phyloP scores from a whole-genome alignment of 2,888 invertebrate genomes.

The Abrostola tripartita region DNA sequence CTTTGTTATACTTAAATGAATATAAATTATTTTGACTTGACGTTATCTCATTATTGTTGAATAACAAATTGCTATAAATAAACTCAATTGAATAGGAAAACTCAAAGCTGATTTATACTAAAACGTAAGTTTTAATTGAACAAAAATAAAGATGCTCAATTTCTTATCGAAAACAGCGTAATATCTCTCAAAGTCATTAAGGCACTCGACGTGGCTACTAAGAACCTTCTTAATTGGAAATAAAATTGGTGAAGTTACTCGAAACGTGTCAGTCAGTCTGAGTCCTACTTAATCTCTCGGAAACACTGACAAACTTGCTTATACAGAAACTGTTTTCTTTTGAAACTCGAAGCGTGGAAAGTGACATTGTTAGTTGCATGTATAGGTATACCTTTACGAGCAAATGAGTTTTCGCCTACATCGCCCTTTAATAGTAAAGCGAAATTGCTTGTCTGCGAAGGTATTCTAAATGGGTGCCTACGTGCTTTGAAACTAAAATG shows the following conservation, averaged over 20 bases:
- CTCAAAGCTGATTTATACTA: neutral
- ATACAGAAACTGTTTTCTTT: conserved; percentile 50
- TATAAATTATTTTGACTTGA: too few relatives aligned
- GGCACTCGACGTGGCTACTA: conserved; percentile 53
- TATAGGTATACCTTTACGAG: conserved; percentile 44
- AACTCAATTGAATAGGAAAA: conserved; percentile 10
- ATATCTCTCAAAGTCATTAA: conserved; percentile 47
- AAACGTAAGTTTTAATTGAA: conserved; percentile 6
- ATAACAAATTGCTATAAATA: neutral
- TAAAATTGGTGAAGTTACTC: conserved; percentile 63
- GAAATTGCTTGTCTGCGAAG: conserved; percentile 28
- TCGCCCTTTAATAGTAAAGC: conserved; percentile 36
- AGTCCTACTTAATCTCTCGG: conserved; percentile 55
- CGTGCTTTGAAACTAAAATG: conserved; percentile 32
- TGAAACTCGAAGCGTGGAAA: conserved; percentile 35
- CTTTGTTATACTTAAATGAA: too few relatives aligned
- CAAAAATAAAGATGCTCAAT: conserved; percentile 26
- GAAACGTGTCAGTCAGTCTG: conserved; percentile 53
- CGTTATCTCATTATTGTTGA: neutral
- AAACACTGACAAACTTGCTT: conserved; percentile 41
- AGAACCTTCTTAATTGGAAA: conserved; percentile 63
- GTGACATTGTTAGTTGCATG: conserved; percentile 43
- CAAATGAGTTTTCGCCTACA: conserved; percentile 44
- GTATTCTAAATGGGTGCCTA: conserved; percentile 26
- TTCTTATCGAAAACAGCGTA: conserved; percentile 30